Base-by-base conservation (phyloP, 35 echinoderm and acorn worm genomes). In the Chiridota heheva region DNA sequence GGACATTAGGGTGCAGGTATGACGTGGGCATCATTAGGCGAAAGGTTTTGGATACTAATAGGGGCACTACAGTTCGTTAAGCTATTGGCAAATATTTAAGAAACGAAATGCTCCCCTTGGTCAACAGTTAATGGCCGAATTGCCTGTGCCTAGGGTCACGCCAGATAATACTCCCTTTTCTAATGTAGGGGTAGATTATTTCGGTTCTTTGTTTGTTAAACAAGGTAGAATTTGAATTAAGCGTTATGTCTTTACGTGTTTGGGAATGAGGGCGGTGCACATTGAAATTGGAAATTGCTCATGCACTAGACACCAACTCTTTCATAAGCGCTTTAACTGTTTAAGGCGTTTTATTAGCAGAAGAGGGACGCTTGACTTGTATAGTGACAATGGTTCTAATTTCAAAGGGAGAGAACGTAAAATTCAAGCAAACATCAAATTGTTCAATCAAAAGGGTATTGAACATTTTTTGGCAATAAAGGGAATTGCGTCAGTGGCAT, bases 111-210 rank as follows among this genome's bases (percentile, higher is more conserved):
- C 60, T 2, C 20, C 15, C 12, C 18, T 37, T 32, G 44, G 30
- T 2, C 31, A 36, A 30, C 85, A 81, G 48, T 38, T 67, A 15
- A 88, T 89, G 87, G 78, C 87, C 32, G 78, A 83, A 18, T 41
- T 89, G 24, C 86, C 79, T 8, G 47, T 7, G 2, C 26, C 55
- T 41, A 42, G 78, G 64, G 67, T 89, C 0, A 49, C 36, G 33
- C 48, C 77, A 71, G 79, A 76, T 30, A 34, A 73, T 32, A 66
- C 86, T 44, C 78, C 86, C 1, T 89, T 89, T 56, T 63, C 47
- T 0, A 40, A 15, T 13, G 66, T 69, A 32, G 86, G 86, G 3
- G 57, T 89, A 17, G 86, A 89, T 57, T 86, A 47, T 45, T 86
- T 86, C 63, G 83, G 70, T 2, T 71, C 51, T 12, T 33, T 76